These are phyloP conservation scores for Mastomys natalensis DNA, from an alignment of 2,113 vertebrate genomes.

Conservation along the genomic window DNA sequence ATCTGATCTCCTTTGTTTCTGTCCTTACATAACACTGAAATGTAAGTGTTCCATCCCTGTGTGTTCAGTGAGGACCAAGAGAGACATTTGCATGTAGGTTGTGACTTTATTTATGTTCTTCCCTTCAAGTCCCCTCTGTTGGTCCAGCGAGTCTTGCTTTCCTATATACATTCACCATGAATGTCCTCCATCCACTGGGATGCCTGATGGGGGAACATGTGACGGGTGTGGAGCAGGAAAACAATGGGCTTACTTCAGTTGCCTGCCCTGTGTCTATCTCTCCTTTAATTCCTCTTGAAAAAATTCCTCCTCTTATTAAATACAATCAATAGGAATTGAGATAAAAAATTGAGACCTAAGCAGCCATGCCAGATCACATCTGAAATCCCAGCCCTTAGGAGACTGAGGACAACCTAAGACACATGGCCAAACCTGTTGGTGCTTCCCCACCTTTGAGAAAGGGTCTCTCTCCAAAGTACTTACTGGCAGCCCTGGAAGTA, in stretches of 20 bases:
- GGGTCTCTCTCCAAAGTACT: background rate
- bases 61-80: background rate
- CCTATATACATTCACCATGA: background rate
- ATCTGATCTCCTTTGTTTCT: background rate
- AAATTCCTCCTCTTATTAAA: background rate
- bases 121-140: background rate
- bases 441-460: background rate
- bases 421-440: background rate
- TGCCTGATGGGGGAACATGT: background rate
- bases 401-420: background rate
- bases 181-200: no score
- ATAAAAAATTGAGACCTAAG: background rate
- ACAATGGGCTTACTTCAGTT: background rate
- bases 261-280: background rate
- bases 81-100: background rate
- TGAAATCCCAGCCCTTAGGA: background rate
- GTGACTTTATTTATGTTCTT: background rate
- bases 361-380: background rate
- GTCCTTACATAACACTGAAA: background rate
- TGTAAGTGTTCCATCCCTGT: background rate
- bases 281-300: background rate
- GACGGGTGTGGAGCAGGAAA: background rate
- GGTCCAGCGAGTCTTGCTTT: background rate
- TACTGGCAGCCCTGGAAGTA: background rate
- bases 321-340: background rate